Evolutionary conservation across 2,113 vertebrate genomes (phyloP).

Genomic region (Ophthalmolycus amberensis): DNA sequence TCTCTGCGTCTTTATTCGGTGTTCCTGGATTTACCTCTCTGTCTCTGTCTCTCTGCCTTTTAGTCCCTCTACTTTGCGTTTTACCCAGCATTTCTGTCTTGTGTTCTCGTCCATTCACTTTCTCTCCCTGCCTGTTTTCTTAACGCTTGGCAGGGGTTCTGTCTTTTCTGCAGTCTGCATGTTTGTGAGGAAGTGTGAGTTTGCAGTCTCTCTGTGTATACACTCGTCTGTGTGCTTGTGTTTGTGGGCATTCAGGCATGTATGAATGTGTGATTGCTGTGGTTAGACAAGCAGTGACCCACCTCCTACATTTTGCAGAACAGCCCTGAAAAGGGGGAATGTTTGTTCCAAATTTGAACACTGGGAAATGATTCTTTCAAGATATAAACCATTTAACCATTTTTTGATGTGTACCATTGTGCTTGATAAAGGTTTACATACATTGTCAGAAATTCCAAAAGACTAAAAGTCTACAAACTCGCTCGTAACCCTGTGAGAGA

Average conservation of each 20-base stretch:
- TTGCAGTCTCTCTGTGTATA: slow-evolving; percentile 21
- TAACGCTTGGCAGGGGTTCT: slow-evolving; percentile 47
- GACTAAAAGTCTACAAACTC: background rate
- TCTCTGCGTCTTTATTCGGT: slow-evolving; percentile 23
- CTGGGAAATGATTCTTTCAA: background rate
- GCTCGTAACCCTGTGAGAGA: too few species aligned
- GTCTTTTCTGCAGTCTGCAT: slow-evolving; percentile 42
- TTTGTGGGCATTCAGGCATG: slow-evolving; percentile 40
- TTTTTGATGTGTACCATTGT: too few species aligned
- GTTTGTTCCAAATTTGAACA: background rate
- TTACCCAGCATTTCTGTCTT: slow-evolving; percentile 36
- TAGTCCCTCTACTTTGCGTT: slow-evolving; percentile 28
- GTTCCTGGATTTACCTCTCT: slow-evolving; percentile 43
- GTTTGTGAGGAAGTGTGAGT: slow-evolving; percentile 28
- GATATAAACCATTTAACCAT: background rate
- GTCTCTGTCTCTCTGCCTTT: slow-evolving; percentile 11
- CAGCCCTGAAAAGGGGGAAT: background rate
- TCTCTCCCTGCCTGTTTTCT: slow-evolving; percentile 41
- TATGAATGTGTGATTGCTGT: slow-evolving; percentile 21
- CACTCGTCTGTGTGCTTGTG: slow-evolving; percentile 32
- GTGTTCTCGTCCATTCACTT: slow-evolving; percentile 40
- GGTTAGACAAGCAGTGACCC: slow-evolving; percentile 13
- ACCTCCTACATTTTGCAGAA: background rate
- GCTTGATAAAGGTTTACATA: background rate
- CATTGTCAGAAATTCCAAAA: background rate